Base-by-base conservation (phyloP, 2,888 invertebrate genomes). In the Prenolepis imparis region DNA sequence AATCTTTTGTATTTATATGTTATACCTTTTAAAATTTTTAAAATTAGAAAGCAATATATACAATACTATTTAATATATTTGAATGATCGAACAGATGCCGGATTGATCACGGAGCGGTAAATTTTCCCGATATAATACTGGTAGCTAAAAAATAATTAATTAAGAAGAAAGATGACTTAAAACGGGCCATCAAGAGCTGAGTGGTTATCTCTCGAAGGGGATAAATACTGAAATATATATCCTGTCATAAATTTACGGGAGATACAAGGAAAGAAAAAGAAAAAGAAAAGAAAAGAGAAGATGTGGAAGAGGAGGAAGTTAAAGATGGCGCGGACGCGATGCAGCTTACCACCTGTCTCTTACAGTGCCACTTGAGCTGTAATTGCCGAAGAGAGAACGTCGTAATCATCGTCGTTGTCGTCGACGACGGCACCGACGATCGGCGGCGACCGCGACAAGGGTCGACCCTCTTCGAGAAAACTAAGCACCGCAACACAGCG, bases 281-380 rank as follows among this genome's bases (percentile, higher is more conserved):
- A n/a, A 52, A n/a, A n/a, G n/a, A 52, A 52, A 52, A 6, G 8
- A n/a, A 82, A 80, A 66, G 63, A 61, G 84, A 59, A 41, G 70
- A 59, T 67, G 55, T 63, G 48, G 61, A 70, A 68, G 59, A 72
- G 18, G 55, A 63, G 28, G 44, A 74, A 68, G 39, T 57, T 63
- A 44, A 82, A 67, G 85, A 86, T 84, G 73, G 66, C 85, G 85
- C 63, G 68, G 32, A 74, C 86, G 83, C 59, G 82, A 85, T 85
- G 87, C 82, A 84, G 89, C 87, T 89, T 90, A 88, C 92, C 92
- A 92, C 89, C 92, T 92, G 93, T 92, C 92, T 87, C 90, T 88
- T 85, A 83, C 86, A 88, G 86, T 88, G 89, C 89, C 89, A 90
- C 91, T 91, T 89, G 88, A 90, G 90, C 89, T 88, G 91, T 92